phyloP scores from a whole-genome alignment of 2,113 vertebrate genomes.

The Anoura caudifer region DNA sequence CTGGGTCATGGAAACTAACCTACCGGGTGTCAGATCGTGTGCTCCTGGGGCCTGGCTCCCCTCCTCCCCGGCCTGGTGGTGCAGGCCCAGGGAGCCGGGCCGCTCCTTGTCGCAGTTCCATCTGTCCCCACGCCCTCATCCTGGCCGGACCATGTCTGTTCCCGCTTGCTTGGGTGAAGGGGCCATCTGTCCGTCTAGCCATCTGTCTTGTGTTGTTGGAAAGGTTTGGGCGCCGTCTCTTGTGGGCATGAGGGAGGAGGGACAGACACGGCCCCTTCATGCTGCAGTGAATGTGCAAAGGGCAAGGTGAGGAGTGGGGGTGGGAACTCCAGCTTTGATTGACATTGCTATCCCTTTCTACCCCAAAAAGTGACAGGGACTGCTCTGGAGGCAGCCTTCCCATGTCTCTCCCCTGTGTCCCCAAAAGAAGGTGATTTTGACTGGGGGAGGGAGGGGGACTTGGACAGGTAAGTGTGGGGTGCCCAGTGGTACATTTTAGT shows the following conservation, averaged over 20 bases:
- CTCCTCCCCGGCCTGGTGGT: neutral
- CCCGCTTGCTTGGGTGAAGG: conserved; percentile 77
- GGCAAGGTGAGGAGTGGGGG: neutral
- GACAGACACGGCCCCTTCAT: accelerated
- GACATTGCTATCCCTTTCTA: neutral
- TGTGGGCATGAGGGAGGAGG: neutral
- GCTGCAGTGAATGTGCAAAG: accelerated
- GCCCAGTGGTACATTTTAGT: neutral
- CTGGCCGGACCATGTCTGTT: conserved; percentile 65
- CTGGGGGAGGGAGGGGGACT: neutral
- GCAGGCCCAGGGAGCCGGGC: conserved; percentile 6
- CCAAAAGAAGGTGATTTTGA: neutral
- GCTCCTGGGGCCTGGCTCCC: neutral
- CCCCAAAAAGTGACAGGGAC: neutral
- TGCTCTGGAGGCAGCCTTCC: neutral
- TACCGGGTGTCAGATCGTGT: neutral
- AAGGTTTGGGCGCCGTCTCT: conserved; percentile 43
- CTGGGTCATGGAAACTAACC: conserved; percentile 62
- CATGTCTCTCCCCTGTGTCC: neutral
- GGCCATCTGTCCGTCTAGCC: conserved; percentile 74
- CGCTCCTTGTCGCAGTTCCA: conserved; percentile 48
- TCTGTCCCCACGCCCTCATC: conserved; percentile 62
- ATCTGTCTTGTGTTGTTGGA: conserved; percentile 68
- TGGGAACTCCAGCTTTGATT: neutral
- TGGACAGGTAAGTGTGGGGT: conserved; percentile 63